Conservation (phyloP, 1,140 invertebrate species). For the Argopecten irradians region DNA sequence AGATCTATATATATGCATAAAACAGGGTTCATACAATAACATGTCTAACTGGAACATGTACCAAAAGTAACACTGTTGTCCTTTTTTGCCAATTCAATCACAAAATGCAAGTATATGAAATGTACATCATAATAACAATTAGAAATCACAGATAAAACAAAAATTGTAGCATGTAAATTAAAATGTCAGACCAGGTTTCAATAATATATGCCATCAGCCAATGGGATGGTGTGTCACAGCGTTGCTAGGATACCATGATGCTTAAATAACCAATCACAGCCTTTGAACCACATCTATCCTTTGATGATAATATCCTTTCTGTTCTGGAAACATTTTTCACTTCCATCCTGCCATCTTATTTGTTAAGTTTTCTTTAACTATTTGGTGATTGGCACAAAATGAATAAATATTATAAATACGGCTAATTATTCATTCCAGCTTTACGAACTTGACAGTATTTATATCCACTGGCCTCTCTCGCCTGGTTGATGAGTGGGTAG, state of each 20-base stretch:
- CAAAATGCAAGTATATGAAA: slow-evolving; percentile 23
- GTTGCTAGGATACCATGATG: background rate
- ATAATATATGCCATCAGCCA: background rate
- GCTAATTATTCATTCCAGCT: slow-evolving; percentile 5
- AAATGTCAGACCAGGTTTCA: background rate
- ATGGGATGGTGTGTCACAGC: slow-evolving; percentile 1
- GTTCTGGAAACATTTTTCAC: background rate
- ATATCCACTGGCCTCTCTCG: background rate
- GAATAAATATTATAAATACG: background rate
- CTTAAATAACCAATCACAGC: background rate
- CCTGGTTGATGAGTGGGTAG: background rate
- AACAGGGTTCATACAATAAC: background rate
- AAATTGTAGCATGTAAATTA: slow-evolving; percentile 23
- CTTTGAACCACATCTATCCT: background rate
- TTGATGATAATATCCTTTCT: background rate
- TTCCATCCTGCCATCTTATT: background rate
- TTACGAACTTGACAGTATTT: background rate
- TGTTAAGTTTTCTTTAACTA: background rate
- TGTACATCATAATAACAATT: slow-evolving; percentile 18
- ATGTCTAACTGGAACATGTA: background rate
- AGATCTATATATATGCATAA: slow-evolving; percentile 13
- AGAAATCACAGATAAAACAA: slow-evolving; percentile 16
- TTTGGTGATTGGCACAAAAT: slow-evolving; percentile 11
- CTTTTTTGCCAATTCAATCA: slow-evolving; percentile 10
- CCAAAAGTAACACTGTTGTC: background rate